Evolutionary conservation across 2,113 vertebrate species (phyloP).

Genomic region (Upupa epops): DNA sequence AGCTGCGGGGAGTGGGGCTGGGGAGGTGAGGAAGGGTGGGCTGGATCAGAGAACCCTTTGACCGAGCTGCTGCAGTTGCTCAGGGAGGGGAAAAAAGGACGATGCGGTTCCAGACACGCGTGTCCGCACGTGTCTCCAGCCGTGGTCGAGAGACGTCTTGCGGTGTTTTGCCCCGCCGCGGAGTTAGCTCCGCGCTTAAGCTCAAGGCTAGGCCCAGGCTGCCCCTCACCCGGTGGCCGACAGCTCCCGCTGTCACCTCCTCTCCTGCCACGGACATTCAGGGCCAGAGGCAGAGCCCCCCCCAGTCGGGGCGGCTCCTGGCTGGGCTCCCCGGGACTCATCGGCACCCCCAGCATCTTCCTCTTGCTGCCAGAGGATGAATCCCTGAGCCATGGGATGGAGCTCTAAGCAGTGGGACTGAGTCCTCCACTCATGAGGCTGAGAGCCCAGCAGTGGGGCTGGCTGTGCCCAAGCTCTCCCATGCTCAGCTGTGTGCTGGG

Average conservation of each 20-base stretch:
- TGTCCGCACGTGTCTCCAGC: not conserved
- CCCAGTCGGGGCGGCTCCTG: not conserved
- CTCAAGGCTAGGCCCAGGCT: not conserved
- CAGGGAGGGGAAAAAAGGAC: not conserved
- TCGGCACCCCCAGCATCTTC: not conserved
- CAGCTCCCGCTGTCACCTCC: not conserved
- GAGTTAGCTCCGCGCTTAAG: not conserved
- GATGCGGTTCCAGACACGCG: not conserved
- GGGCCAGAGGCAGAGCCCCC: not conserved
- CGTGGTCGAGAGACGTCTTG: not conserved
- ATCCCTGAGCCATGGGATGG: not conserved
- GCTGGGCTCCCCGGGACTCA: too few species aligned
- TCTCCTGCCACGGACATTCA: not conserved
- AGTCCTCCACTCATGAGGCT: accelerated
- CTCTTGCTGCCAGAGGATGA: too few species aligned
- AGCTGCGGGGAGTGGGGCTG: not conserved
- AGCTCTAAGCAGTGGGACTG: accelerated
- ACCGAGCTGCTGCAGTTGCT: slow-evolving; percentile 3
- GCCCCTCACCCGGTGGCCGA: not conserved
- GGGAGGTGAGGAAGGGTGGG: not conserved
- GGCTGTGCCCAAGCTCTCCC: accelerated
- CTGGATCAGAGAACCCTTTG: slow-evolving; percentile 27
- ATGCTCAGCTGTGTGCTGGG: accelerated
- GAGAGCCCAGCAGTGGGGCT: accelerated
- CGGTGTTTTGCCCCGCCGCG: not conserved